Evolutionary conservation across 1,140 invertebrate species (phyloP).

Genomic region (Portunus trituberculatus): DNA sequence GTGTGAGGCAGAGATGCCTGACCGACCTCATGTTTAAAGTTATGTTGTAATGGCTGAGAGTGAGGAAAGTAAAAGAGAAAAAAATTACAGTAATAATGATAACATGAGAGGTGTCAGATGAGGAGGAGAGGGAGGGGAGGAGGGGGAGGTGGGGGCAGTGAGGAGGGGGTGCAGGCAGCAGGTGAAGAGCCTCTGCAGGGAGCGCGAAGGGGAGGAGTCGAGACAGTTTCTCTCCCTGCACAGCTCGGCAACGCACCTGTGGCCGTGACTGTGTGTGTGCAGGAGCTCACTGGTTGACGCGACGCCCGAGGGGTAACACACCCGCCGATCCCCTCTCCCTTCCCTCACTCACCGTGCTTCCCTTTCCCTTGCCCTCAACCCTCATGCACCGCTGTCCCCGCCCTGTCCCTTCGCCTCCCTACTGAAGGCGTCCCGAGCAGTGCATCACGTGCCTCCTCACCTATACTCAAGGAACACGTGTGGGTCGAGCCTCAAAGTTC

Average conservation of each 20-base stretch:
- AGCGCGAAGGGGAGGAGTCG: background rate
- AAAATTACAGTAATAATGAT: background rate
- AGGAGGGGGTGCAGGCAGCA: background rate
- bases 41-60: background rate
- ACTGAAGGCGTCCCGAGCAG: background rate
- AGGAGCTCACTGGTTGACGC: background rate
- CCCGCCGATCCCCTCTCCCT: background rate
- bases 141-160: background rate
- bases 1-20: no score
- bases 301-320: background rate
- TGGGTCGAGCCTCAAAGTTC: background rate
- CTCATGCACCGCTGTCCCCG: background rate
- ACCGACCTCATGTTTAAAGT: no score
- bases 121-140: background rate
- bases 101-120: background rate
- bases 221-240: background rate
- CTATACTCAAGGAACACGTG: background rate
- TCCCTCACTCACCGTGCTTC: background rate
- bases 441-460: background rate
- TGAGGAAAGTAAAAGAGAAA: background rate
- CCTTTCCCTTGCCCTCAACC: background rate
- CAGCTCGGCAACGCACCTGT: slow-evolving; percentile 15
- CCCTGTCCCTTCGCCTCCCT: background rate
- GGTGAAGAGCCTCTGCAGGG: background rate
- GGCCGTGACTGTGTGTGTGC: background rate